These are phyloP conservation scores for Pandemis heparana DNA, from an alignment of 2,888 invertebrate species.

Conservation along the genomic window DNA sequence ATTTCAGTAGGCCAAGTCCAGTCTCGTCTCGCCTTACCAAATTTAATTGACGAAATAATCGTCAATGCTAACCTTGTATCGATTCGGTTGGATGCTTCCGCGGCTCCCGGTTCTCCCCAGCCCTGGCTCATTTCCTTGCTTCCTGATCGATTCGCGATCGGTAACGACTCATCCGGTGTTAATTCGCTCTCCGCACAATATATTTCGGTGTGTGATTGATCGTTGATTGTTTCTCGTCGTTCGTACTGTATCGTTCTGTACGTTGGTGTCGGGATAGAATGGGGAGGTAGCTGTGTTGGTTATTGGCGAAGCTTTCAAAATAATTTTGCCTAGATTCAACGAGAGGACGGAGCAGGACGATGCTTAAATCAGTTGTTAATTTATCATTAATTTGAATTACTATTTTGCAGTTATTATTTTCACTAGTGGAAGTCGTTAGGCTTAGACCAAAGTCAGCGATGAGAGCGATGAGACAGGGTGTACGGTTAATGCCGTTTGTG, in stretches of 20 bases:
- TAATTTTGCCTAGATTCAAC: background rate
- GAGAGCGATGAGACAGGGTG: no score
- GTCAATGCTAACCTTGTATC: slow-evolving; percentile 34
- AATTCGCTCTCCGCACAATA: slow-evolving; percentile 44
- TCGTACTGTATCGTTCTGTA: background rate
- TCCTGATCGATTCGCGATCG: slow-evolving; percentile 35
- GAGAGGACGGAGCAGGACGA: no score
- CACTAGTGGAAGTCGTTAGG: no score
- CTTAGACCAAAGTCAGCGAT: no score
- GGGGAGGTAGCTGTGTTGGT: background rate
- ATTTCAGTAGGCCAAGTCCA: background rate
- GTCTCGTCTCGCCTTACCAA: background rate
- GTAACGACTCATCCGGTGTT: slow-evolving; percentile 47
- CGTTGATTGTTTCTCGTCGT: slow-evolving; percentile 15
- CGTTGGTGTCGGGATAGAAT: background rate
- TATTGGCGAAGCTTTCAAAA: background rate
- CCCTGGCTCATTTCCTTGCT: slow-evolving; percentile 47
- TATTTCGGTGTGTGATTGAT: slow-evolving; percentile 28
- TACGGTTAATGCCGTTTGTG: no score
- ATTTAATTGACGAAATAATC: slow-evolving; percentile 28
- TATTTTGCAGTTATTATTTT: no score
- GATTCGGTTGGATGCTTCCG: slow-evolving; percentile 44
- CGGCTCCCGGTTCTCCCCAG: slow-evolving; percentile 41
- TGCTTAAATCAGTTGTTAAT: no score
- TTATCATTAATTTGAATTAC: no score